Evolutionary conservation across 1,140 invertebrate species (phyloP), one percentile per base, ranked within the genome.

Genomic region (Potamilus streckersoni): DNA sequence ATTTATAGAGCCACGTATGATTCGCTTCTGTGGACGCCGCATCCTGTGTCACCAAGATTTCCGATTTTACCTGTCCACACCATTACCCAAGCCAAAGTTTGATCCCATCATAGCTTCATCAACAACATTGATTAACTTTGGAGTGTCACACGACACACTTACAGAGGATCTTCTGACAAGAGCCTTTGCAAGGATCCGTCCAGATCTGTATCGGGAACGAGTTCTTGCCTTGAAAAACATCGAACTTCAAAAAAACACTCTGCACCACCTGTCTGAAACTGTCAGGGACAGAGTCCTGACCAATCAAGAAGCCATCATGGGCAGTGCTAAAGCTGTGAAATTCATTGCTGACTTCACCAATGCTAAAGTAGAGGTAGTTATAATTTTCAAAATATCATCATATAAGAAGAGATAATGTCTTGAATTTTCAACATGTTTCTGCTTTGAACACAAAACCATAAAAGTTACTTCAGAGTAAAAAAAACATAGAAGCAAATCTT

Each of bases 21-120:
- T 89, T 57, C 75, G 80, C 60, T 89, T 88, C 76, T 87, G 84
- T 81, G 87, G 87, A 1, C 79, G 87, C 6, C 79, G 87, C 19
- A 84, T 85, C 27, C 78, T 88, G 49, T 89, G 87, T 74, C 86
- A 89, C 71, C 83, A 84, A 65, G 79, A 85, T 65, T 88, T 89
- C 81, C 79, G 83, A 11, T 85, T 88, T 64, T 87, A 85, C 73
- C 70, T 89, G 59, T 83, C 87, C 11, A 87, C 86, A 49, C 70
- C 74, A 19, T 79, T 85, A 4, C 77, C 84, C 20, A 87, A 85
- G 68, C 88, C 88, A 4, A 77, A 79, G 63, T 85, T 89, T 70
- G 85, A 82, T 69, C 83, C 88, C 4, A 79, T 82, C 57, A 82
- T 85, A 27, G 85, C 87, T 1, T 87, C 87, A 15, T 82, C 82